Base-by-base conservation (phyloP, 2,888 invertebrate genomes). In the Bimastos eiseni region DNA sequence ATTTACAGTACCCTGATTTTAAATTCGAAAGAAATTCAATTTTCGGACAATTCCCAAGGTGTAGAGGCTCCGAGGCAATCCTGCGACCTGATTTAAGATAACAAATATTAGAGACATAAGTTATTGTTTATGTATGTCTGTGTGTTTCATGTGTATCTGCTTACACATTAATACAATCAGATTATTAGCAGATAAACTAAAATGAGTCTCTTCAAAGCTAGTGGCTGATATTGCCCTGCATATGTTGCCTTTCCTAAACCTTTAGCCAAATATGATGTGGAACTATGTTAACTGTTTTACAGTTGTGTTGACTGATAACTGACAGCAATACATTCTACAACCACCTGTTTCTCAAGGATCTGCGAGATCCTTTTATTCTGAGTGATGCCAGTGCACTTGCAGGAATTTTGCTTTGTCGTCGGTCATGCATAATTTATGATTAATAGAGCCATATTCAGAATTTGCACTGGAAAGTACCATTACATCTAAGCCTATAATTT, bases 331-430 rank as follows among this genome's bases (percentile, higher is more conserved):
- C 70, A 8, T 70, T n/a, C n/a, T 11, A n/a, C 13, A 11, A 13
- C n/a, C 70, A 70, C 70, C 70, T 70, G 70, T 70, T 70, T 70
- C 70, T 49, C n/a, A 70, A n/a, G 30, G 70, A 70, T 70, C 70
- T 70, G n/a, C 30, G 30, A 70, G 70, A n/a, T 30, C 70, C 13
- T 70, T n/a, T n/a, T 70, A 17, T 70, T n/a, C 70, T n/a, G 70
- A n/a, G 70, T n/a, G 8, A n/a, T 70, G 70, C 70, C 70, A 70
- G 70, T 70, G 70, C 70, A 70, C n/a, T n/a, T 70, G 70, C 70
- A 70, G 11, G 70, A 3, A n/a, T 8, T 70, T 70, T 70, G n/a
- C n/a, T 5, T n/a, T 70, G 30, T 8, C 5, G 13, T 8, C 21
- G 11, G n/a, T 70, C 70, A 70, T 11, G n/a, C 30, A n/a, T 70